Percentiles rank a stretch among this genome's conserved stretches.
Evolutionary conservation across 2,113 vertebrate species (phyloP).

Genomic region (Rhodinocichla rosea): DNA sequence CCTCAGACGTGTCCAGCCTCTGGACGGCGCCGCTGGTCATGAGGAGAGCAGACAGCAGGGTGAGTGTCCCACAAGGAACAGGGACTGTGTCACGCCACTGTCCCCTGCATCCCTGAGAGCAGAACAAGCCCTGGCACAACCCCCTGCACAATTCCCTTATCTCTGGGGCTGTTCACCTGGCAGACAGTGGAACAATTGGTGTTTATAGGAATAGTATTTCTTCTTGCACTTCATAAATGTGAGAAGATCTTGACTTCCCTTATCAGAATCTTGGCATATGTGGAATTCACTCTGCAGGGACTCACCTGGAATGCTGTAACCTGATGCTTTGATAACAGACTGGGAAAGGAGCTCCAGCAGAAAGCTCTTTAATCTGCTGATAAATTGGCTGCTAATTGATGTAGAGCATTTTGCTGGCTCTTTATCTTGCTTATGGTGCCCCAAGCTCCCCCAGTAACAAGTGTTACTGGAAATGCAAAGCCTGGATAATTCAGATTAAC

Average conservation of each 20-base stretch:
- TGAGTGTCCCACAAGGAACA: constrained; percentile 35
- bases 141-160: not conserved
- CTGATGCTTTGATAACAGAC: not conserved
- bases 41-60: constrained; percentile 36
- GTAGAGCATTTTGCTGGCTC: not conserved
- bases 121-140: not conserved
- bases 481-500: not conserved
- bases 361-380: not conserved
- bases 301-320: not conserved
- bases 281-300: not conserved
- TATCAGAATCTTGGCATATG: not conserved
- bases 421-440: not conserved
- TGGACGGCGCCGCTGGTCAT: constrained; percentile 90
- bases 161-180: not conserved
- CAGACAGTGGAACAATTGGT: not conserved
- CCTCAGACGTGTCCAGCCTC: constrained; percentile 82
- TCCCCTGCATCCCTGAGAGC: rapidly evolving
- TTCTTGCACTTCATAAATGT: not conserved
- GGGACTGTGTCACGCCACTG: not conserved
- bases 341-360: not conserved
- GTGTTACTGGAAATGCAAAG: not conserved
- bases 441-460: not conserved
- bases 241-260: not conserved
- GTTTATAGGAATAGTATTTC: rapidly evolving
- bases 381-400: not conserved